phyloP scores from a whole-genome alignment of 2,113 vertebrate genomes.

The Tragelaphus imberbis region DNA sequence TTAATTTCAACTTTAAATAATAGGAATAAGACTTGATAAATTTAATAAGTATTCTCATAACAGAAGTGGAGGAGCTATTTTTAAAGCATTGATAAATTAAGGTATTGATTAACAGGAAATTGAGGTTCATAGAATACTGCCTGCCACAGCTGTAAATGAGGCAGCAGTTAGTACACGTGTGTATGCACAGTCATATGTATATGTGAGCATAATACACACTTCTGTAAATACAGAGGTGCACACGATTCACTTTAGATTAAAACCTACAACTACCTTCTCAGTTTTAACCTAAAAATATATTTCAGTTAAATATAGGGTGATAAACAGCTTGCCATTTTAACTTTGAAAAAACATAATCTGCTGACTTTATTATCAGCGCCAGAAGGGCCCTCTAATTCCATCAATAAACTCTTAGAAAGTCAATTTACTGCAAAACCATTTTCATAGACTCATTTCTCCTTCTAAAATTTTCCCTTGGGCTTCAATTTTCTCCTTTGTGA shows the following conservation, averaged over 20 bases:
- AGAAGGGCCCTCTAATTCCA: conserved; percentile 22
- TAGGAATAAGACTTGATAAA: not conserved
- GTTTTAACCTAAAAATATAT: conserved; percentile 49
- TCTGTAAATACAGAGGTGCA: not conserved
- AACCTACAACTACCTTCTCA: conserved; percentile 22
- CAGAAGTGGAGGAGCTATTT: not conserved
- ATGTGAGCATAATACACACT: not conserved
- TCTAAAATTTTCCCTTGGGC: conserved; percentile 46
- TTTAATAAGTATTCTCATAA: not conserved
- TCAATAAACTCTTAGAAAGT: conserved; percentile 57
- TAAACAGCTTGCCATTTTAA: conserved; percentile 31
- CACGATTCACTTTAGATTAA: not conserved
- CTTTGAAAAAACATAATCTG: conserved; percentile 34
- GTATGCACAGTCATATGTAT: not conserved
- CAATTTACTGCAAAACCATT: conserved; percentile 57
- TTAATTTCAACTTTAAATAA: not conserved
- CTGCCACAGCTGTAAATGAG: not conserved
- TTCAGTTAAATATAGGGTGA: conserved; percentile 39
- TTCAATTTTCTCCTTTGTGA: conserved; percentile 66
- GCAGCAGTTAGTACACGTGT: not conserved
- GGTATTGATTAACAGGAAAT: not conserved
- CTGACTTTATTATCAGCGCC: conserved; percentile 53
- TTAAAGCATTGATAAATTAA: not conserved
- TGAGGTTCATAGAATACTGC: not conserved
- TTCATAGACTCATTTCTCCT: conserved; percentile 51